phyloP scores from a whole-genome alignment of 2,113 vertebrate species.

The Vireo altiloquus region DNA sequence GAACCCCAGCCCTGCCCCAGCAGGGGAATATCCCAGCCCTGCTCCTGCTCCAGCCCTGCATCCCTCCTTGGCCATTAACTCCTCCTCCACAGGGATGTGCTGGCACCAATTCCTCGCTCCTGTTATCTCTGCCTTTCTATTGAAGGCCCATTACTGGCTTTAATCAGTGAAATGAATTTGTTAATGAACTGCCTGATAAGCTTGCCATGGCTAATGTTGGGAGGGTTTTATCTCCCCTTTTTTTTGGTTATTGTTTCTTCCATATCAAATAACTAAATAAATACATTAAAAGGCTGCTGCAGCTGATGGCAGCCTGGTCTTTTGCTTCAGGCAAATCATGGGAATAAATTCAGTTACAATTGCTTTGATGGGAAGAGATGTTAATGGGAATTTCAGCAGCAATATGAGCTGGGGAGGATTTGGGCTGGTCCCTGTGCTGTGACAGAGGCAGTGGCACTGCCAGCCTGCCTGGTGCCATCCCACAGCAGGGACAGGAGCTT shows the following conservation, averaged over 20 bases:
- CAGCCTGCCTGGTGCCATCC: neutral
- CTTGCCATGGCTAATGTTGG: neutral
- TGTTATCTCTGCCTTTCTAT: fast-evolving
- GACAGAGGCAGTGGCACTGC: neutral
- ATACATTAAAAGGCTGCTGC: neutral
- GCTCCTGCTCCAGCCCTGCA: neutral
- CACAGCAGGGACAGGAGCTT: neutral
- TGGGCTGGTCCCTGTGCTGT: neutral
- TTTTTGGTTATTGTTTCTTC: neutral
- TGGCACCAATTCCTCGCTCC: neutral
- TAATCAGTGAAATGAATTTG: neutral
- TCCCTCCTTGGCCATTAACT: fast-evolving
- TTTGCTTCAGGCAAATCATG: neutral
- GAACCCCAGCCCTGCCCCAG: neutral
- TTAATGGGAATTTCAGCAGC: neutral
- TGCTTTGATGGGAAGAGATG: neutral
- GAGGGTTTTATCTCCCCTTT: neutral
- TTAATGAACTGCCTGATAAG: conserved; percentile 15
- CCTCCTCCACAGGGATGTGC: fast-evolving
- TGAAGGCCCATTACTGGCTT: neutral
- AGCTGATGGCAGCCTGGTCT: neutral
- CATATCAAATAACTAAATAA: neutral
- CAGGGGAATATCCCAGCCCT: fast-evolving
- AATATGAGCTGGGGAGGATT: neutral
- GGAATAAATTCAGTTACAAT: neutral